These are phyloP conservation scores for Enteromius treurensis DNA, from an alignment of 2,797 vertebrate species.

Conservation along the genomic window DNA sequence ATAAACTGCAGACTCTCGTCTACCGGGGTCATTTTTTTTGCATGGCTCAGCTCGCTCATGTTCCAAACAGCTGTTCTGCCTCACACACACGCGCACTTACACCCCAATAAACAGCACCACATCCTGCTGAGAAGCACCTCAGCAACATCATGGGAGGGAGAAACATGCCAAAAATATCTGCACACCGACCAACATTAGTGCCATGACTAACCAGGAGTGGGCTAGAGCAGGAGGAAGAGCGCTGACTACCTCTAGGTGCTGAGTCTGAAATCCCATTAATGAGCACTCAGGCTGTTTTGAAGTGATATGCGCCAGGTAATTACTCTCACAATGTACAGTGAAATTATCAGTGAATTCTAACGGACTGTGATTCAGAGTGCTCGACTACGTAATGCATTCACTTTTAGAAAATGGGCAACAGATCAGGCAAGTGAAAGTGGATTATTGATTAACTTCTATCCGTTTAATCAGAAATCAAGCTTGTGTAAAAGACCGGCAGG, in stretches of 20 bases:
- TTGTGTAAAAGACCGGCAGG: background rate
- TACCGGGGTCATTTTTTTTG: constrained; percentile 49
- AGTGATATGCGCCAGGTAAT: constrained; percentile 42
- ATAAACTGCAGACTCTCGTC: constrained; percentile 24
- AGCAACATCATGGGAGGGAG: constrained; percentile 49
- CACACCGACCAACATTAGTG: constrained; percentile 51
- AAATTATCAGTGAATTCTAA: constrained; percentile 18
- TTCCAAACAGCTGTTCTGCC: constrained; percentile 69
- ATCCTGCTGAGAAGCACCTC: constrained; percentile 58
- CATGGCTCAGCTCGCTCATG: constrained; percentile 59
- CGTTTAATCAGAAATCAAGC: background rate
- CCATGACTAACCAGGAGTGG: constrained; percentile 50
- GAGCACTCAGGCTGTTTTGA: constrained; percentile 40
- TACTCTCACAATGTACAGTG: constrained; percentile 30
- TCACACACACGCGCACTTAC: constrained; percentile 36
- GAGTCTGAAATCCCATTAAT: constrained; percentile 43
- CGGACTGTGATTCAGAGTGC: background rate
- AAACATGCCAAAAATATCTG: constrained; percentile 60
- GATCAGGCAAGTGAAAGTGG: background rate
- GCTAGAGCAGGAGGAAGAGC: constrained; percentile 33
- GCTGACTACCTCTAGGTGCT: constrained; percentile 38
- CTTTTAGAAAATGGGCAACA: background rate
- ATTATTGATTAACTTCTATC: background rate
- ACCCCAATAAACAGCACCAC: constrained; percentile 55
- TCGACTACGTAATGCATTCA: constrained; percentile 19